Percentiles rank a stretch among this genome's conserved stretches.
Evolutionary conservation across 2,113 vertebrate species (phyloP).

Genomic region (Podilymbus podiceps): DNA sequence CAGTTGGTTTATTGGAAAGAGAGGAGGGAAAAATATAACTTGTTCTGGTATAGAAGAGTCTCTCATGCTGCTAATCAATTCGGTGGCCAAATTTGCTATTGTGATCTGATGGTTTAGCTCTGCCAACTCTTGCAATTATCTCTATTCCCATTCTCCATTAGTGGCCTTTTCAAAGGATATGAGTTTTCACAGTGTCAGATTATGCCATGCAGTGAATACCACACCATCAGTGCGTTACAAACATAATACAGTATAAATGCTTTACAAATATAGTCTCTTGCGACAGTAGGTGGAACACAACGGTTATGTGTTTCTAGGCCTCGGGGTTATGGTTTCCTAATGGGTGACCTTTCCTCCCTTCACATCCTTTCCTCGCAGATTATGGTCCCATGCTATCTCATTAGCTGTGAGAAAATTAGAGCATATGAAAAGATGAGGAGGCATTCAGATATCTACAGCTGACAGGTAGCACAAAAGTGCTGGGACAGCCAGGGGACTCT

Average conservation of each 20-base stretch:
- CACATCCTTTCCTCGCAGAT: background rate
- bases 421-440: background rate
- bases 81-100: conserved; percentile 55
- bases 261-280: conserved; percentile 21
- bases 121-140: conserved; percentile 56
- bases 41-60: conserved; percentile 33
- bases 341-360: background rate
- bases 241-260: background rate
- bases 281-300: background rate
- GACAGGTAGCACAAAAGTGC: background rate
- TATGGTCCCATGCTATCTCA: background rate
- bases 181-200: conserved; percentile 45
- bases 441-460: background rate
- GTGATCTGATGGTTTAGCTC: conserved; percentile 53
- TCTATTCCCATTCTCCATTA: conserved; percentile 43
- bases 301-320: background rate
- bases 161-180: conserved; percentile 44
- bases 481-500: background rate
- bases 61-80: conserved; percentile 48
- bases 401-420: background rate
- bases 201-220: conserved; percentile 4
- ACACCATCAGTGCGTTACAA: background rate
- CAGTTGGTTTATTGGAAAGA: background rate
- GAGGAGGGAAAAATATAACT: conserved; percentile 32
- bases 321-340: background rate